Conservation (phyloP, 2,113 vertebrate genomes). For the Oreochromis tanganicae region DNA sequence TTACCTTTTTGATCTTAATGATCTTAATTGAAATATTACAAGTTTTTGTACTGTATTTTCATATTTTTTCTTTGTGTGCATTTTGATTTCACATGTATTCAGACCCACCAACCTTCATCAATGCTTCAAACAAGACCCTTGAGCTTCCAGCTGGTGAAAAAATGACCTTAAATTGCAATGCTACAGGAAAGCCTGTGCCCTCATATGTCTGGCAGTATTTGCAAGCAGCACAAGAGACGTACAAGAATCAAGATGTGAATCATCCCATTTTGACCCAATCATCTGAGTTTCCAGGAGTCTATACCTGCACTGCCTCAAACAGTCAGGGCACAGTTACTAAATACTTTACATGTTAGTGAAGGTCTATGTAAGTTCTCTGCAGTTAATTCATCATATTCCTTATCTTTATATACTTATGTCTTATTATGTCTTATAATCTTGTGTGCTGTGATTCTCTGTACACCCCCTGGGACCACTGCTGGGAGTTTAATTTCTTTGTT, state of each 20-base stretch:
- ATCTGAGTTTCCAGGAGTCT: constrained; percentile 28
- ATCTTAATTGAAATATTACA: not conserved
- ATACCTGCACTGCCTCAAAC: constrained; percentile 55
- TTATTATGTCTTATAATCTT: not conserved
- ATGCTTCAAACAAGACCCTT: constrained; percentile 1
- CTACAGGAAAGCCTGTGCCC: constrained; percentile 53
- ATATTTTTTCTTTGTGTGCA: not conserved
- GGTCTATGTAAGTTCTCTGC: constrained; percentile 24
- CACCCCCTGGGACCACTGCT: not conserved
- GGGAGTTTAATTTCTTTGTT: too few species aligned
- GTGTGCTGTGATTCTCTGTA: rapidly evolving
- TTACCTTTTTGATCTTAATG: not conserved
- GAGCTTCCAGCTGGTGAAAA: not conserved
- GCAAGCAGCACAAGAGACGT: not conserved
- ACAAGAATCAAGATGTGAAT: not conserved
- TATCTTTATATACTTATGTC: rapidly evolving
- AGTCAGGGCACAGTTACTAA: not conserved
- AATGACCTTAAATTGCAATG: constrained; percentile 45
- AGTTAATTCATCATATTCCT: not conserved
- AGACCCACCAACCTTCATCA: constrained; percentile 48
- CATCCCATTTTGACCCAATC: not conserved
- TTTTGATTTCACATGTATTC: not conserved
- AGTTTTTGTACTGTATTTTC: rapidly evolving
- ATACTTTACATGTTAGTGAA: constrained; percentile 35
- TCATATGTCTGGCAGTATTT: constrained; percentile 38